Percentiles rank a stretch among this genome's conserved stretches.
These are phyloP conservation scores for Camponotus pennsylvanicus DNA, from an alignment of 1,140 invertebrate species.

Conservation along the genomic window DNA sequence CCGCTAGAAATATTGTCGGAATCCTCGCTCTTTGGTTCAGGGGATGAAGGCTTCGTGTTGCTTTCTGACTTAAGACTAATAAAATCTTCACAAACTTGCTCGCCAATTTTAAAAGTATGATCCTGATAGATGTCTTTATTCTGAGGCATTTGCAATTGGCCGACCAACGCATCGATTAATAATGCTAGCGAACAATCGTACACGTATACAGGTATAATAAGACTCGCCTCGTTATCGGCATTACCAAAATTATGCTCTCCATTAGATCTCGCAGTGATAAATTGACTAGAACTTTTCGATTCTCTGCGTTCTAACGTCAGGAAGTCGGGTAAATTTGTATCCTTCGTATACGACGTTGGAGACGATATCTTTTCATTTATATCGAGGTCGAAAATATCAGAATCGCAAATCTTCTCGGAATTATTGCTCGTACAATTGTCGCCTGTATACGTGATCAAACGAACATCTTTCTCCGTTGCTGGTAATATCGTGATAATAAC, in stretches of 20 bases:
- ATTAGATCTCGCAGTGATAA: conserved; percentile 66
- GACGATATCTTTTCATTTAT: conserved; percentile 49
- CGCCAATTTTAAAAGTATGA: conserved; percentile 85
- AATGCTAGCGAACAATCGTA: conserved; percentile 90
- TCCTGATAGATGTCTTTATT: conserved; percentile 86
- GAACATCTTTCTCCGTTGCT: conserved; percentile 87
- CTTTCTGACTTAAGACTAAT: conserved; percentile 83
- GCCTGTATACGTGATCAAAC: conserved; percentile 80
- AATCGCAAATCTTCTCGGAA: conserved; percentile 60
- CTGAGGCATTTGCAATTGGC: conserved; percentile 83
- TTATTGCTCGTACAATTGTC: conserved; percentile 50
- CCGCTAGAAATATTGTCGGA: conserved; percentile 82
- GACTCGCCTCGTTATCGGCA: conserved; percentile 74
- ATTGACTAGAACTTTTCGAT: conserved; percentile 71
- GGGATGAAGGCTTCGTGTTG: conserved; percentile 80
- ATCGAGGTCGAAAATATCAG: conserved; percentile 62
- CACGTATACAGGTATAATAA: conserved; percentile 89
- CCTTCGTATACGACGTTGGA: conserved; percentile 44
- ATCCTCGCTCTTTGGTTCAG: conserved; percentile 86
- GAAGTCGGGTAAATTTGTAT: conserved; percentile 58
- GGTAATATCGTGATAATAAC: conserved; percentile 91
- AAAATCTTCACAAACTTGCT: conserved; percentile 81
- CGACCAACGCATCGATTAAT: conserved; percentile 88
- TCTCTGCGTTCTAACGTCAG: conserved; percentile 37
- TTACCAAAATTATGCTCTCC: conserved; percentile 63